These are phyloP conservation scores for Littorina saxatilis DNA, from an alignment of 1,140 invertebrate genomes.

Conservation along the genomic window DNA sequence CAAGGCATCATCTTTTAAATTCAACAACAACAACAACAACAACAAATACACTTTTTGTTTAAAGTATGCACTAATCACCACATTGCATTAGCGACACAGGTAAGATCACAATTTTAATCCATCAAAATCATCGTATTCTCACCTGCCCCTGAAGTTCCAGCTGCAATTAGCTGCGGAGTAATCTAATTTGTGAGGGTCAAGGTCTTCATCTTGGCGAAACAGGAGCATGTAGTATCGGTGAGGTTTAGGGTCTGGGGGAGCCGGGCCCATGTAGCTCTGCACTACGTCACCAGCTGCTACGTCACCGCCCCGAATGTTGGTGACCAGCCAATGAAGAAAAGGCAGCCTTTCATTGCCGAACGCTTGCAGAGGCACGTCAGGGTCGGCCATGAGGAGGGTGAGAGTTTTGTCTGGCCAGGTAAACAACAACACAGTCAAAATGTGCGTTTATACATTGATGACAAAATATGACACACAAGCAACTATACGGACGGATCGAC, in stretches of 20 bases:
- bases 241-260: constrained; percentile 43
- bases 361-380: constrained; percentile 43
- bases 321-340: constrained; percentile 48
- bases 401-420: constrained; percentile 46
- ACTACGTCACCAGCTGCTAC: constrained; percentile 44
- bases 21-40: no score
- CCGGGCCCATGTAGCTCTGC: constrained; percentile 47
- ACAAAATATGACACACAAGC: no score
- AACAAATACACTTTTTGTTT: no score
- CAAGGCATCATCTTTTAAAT: no score
- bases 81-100: no score
- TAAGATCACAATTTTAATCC: no score
- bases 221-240: constrained; percentile 55
- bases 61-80: no score
- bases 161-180: constrained; percentile 42
- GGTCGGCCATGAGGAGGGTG: constrained; percentile 49
- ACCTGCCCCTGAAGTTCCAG: constrained; percentile 38
- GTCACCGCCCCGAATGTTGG: constrained; percentile 47
- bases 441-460: no score
- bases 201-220: constrained; percentile 40
- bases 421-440: no score
- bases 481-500: no score
- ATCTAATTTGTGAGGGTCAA: constrained; percentile 35
- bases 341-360: constrained; percentile 51
- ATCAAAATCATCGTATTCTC: no score